Evolutionary conservation across 2,797 vertebrate species (phyloP).

Genomic region (Valencia hispanica): DNA sequence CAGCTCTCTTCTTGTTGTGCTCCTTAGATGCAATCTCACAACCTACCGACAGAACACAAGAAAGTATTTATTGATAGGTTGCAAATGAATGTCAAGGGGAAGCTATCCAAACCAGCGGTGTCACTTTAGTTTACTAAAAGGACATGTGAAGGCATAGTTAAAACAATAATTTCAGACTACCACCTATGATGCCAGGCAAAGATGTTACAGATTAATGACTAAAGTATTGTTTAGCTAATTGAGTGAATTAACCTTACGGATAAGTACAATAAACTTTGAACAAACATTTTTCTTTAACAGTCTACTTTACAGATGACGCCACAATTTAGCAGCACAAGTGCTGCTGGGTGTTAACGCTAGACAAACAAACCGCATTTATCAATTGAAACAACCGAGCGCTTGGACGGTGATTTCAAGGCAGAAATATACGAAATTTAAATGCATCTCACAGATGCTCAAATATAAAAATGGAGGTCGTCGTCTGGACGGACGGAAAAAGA

Average conservation of each 20-base stretch:
- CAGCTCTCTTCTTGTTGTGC: slow-evolving; percentile 65
- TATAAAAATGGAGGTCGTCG: no score
- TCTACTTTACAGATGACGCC: no score
- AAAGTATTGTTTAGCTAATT: neutral
- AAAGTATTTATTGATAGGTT: neutral
- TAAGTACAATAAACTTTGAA: neutral
- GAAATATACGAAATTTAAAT: no score
- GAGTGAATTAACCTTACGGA: neutral
- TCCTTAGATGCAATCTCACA: slow-evolving; percentile 71
- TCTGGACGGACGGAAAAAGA: no score
- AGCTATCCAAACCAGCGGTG: neutral
- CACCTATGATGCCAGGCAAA: neutral
- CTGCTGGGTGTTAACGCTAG: no score
- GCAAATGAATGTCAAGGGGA: neutral
- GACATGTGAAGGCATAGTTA: neutral
- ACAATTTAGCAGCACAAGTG: no score
- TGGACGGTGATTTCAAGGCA: no score
- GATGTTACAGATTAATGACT: neutral
- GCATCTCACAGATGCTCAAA: no score
- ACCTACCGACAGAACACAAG: slow-evolving; percentile 58
- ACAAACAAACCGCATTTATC: no score
- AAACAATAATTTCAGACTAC: neutral
- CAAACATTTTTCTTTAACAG: neutral
- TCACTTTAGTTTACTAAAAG: neutral
- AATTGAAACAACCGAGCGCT: no score